Conservation (phyloP, 2,888 invertebrate species). For the Anoplius nigerrimus region DNA sequence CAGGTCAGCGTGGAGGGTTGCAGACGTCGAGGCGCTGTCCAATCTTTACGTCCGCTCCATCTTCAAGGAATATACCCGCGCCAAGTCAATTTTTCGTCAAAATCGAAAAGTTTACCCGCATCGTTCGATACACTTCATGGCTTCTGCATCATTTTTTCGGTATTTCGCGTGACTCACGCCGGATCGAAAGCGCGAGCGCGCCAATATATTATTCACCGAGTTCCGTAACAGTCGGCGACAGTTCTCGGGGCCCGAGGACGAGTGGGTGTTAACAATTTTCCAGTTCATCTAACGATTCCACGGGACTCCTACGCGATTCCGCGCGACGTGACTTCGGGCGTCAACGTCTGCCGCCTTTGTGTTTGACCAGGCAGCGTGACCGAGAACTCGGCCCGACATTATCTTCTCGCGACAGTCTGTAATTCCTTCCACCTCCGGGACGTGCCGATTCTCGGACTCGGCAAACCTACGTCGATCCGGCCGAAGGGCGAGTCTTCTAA, state of each 20-base stretch:
- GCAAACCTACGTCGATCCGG: not conserved
- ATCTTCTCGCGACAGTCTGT: conserved; percentile 49
- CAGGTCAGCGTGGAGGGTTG: no score
- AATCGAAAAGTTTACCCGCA: no score
- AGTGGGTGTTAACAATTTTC: conserved; percentile 59
- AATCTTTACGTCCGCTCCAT: no score
- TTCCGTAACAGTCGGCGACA: conserved; percentile 47
- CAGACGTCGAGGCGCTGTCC: no score
- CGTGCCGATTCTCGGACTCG: no score
- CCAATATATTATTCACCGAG: conserved; percentile 26
- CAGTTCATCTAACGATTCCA: conserved; percentile 60
- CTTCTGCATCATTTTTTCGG: no score
- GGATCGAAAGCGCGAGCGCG: no score
- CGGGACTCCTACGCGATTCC: conserved; percentile 52
- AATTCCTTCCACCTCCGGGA: conserved; percentile 31
- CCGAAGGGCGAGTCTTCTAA: not conserved
- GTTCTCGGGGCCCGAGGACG: conserved; percentile 29
- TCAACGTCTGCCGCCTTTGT: conserved; percentile 56
- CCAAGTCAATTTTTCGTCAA: no score
- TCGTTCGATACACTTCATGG: no score
- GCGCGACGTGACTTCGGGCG: conserved; percentile 50
- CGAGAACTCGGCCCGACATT: conserved; percentile 48
- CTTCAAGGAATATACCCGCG: no score
- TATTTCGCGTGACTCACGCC: no score
- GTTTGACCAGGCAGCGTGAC: conserved; percentile 56